These are phyloP conservation scores for Zophobas atratus DNA, from an alignment of 1,140 invertebrate species.

Conservation along the genomic window DNA sequence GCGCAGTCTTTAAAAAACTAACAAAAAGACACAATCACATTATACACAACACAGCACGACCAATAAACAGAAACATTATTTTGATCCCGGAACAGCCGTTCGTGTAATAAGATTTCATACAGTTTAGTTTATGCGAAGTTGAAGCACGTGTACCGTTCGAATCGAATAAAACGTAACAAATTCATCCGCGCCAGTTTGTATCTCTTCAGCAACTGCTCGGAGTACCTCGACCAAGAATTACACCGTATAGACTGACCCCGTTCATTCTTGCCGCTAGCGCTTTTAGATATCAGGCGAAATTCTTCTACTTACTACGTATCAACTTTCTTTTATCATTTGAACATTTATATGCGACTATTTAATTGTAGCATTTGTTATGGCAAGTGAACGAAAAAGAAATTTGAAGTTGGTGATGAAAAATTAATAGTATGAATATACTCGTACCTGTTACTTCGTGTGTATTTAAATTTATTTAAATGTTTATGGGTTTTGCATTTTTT, in stretches of 20 bases:
- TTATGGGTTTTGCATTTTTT: too few relatives aligned
- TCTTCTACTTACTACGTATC: constrained; percentile 43
- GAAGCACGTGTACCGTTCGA: constrained; percentile 51
- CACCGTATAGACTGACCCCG: constrained; percentile 48
- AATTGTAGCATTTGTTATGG: constrained; percentile 7
- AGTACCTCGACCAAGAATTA: constrained; percentile 44
- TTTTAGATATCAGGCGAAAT: constrained; percentile 52
- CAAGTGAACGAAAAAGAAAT: neutral
- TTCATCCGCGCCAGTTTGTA: constrained; percentile 38
- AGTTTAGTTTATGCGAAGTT: constrained; percentile 23
- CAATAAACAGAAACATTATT: constrained; percentile 13
- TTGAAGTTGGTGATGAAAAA: neutral
- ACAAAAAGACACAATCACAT: constrained; percentile 22
- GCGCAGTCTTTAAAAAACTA: constrained; percentile 17
- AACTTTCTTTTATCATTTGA: constrained; percentile 53
- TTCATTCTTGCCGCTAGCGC: constrained; percentile 50
- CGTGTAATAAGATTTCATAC: constrained; percentile 11
- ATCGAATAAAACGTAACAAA: constrained; percentile 25
- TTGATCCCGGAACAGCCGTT: constrained; percentile 11
- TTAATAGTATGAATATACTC: too few relatives aligned
- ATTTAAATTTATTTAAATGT: too few relatives aligned
- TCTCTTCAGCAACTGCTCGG: constrained; percentile 47
- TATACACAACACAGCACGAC: constrained; percentile 15
- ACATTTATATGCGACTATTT: constrained; percentile 38
- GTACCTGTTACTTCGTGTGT: too few relatives aligned